Conservation (phyloP, 2,113 vertebrate species). For the Heteronetta atricapilla region DNA sequence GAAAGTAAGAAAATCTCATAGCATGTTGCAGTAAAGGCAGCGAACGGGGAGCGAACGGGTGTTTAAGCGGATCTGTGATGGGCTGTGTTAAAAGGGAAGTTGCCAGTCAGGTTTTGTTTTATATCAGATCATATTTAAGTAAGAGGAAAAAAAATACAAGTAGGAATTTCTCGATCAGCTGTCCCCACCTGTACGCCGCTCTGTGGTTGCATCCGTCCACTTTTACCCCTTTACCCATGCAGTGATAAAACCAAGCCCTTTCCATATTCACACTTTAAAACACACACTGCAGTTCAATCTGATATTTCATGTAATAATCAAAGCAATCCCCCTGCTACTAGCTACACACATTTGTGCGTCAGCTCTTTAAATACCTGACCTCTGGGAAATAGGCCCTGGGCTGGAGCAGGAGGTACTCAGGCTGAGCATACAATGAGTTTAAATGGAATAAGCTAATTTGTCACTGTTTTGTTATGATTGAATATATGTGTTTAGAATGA, state of each 20-base stretch:
- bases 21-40: neutral
- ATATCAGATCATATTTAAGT: neutral
- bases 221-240: neutral
- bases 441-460: constrained; percentile 71
- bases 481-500: constrained; percentile 71
- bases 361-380: constrained; percentile 40
- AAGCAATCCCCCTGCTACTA: neutral
- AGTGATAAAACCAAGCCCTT: neutral
- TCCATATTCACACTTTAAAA: constrained; percentile 20
- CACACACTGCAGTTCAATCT: neutral
- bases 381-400: constrained; percentile 37
- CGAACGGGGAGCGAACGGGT: neutral
- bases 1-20: constrained; percentile 6
- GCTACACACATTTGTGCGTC: neutral
- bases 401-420: constrained; percentile 34
- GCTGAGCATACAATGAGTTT: constrained; percentile 53
- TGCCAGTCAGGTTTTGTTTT: neutral
- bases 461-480: constrained; percentile 70
- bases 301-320: constrained; percentile 26
- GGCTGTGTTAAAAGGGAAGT: neutral
- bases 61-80: neutral
- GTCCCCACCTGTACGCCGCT: neutral
- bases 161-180: neutral
- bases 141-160: neutral
- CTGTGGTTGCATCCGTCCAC: neutral